Evolutionary conservation across 2,888 invertebrate species (phyloP).

Genomic region (Agrochola litura): DNA sequence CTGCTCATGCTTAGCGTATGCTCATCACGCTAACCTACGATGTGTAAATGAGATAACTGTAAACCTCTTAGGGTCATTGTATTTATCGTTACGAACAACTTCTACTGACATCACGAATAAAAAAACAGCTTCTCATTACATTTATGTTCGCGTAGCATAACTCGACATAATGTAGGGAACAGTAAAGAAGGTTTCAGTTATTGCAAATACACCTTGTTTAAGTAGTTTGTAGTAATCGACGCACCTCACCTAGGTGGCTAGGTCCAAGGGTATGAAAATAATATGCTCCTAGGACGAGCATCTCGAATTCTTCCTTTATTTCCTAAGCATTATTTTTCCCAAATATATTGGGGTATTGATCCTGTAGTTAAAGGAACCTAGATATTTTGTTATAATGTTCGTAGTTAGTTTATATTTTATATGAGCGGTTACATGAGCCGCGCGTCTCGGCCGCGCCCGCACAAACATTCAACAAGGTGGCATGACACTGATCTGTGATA

Average conservation of each 20-base stretch:
- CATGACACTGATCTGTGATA: slow-evolving; percentile 63
- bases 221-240: neutral
- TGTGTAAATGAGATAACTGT: neutral
- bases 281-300: slow-evolving; percentile 2
- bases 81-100: neutral
- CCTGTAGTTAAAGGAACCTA: slow-evolving; percentile 25
- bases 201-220: neutral
- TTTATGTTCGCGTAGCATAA: neutral
- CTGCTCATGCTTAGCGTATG: neutral
- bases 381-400: slow-evolving; percentile 36
- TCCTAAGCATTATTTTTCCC: slow-evolving; percentile 48
- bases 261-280: neutral
- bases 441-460: slow-evolving; percentile 34
- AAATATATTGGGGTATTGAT: slow-evolving; percentile 10
- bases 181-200: neutral
- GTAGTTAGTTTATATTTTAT: slow-evolving; percentile 58
- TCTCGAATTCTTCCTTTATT: slow-evolving; percentile 50
- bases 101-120: neutral
- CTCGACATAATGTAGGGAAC: neutral
- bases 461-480: slow-evolving; percentile 38
- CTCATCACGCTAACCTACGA: slow-evolving; percentile 1
- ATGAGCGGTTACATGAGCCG: slow-evolving; percentile 49
- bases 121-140: neutral
- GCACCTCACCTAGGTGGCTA: slow-evolving; percentile 15
- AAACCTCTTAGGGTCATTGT: neutral